Evolutionary conservation across 2,888 invertebrate species (phyloP).

Genomic region (Aethes cnicana): DNA sequence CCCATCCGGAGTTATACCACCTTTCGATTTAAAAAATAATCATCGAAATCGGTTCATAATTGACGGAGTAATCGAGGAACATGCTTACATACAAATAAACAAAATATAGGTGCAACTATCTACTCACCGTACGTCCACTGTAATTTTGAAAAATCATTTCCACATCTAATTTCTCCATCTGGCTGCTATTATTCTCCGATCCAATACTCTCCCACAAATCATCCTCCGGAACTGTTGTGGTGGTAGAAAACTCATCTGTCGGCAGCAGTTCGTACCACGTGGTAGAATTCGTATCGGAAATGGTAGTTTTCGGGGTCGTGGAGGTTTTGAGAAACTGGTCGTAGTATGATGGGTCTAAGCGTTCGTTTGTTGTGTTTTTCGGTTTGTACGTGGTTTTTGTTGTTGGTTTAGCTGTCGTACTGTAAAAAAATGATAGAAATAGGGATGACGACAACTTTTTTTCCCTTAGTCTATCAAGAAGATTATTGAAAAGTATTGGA

Average conservation of each 20-base stretch:
- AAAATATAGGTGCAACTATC: too few relatives aligned
- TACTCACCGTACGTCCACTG: constrained; percentile 53
- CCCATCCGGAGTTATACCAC: too few relatives aligned
- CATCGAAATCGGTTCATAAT: too few relatives aligned
- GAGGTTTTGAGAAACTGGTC: constrained; percentile 77
- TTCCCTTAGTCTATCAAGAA: too few relatives aligned
- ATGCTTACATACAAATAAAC: too few relatives aligned
- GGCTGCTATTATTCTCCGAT: constrained; percentile 52
- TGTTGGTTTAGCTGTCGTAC: constrained; percentile 41
- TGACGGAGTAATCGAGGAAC: too few relatives aligned
- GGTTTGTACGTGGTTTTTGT: constrained; percentile 41
- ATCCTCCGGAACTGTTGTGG: constrained; percentile 56
- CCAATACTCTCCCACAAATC: constrained; percentile 71
- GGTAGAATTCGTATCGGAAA: constrained; percentile 44
- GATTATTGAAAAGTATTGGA: too few relatives aligned
- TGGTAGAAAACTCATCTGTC: constrained; percentile 54
- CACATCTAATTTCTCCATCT: constrained; percentile 67
- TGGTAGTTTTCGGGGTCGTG: constrained; percentile 49
- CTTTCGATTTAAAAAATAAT: too few relatives aligned
- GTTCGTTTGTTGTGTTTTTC: constrained; percentile 44
- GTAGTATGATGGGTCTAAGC: constrained; percentile 64
- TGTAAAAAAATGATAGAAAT: too few relatives aligned
- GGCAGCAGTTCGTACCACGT: constrained; percentile 70
- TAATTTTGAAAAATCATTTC: constrained; percentile 71
- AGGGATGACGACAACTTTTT: too few relatives aligned